Evolutionary conservation across 2,888 invertebrate species (phyloP).

Genomic region (Abscondita cerata): DNA sequence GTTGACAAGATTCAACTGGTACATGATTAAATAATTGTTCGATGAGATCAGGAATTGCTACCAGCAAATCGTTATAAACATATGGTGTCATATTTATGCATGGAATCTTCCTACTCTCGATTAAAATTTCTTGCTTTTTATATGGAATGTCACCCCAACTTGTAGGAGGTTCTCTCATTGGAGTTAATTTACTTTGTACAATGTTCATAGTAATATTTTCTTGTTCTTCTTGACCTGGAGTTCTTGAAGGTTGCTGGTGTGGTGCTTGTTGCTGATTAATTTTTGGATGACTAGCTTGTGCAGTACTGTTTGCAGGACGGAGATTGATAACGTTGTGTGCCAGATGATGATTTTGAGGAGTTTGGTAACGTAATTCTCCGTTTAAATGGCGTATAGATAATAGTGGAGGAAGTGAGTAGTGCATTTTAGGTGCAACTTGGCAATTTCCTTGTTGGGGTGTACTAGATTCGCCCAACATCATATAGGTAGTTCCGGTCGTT

Average conservation of each 20-base stretch:
- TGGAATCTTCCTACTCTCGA: slow-evolving; percentile 82
- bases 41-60: slow-evolving; percentile 83
- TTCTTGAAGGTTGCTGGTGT: slow-evolving; percentile 53
- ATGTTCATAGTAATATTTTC: slow-evolving; percentile 50
- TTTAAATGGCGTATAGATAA: slow-evolving; percentile 60
- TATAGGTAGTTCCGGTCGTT: slow-evolving; percentile 52
- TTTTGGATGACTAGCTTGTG: slow-evolving; percentile 19
- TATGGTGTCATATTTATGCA: slow-evolving; percentile 89
- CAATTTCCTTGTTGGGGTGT: slow-evolving; percentile 53
- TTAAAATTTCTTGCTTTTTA: slow-evolving; percentile 81
- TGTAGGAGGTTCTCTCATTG: slow-evolving; percentile 73
- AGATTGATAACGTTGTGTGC: slow-evolving; percentile 40
- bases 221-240: slow-evolving; percentile 53
- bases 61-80: slow-evolving; percentile 80
- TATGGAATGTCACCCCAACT: slow-evolving; percentile 75
- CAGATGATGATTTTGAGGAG: slow-evolving; percentile 36
- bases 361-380: slow-evolving; percentile 53
- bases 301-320: slow-evolving; percentile 32
- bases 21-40: slow-evolving; percentile 82
- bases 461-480: slow-evolving; percentile 57
- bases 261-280: slow-evolving; percentile 56
- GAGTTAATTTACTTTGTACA: slow-evolving; percentile 68
- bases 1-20: slow-evolving; percentile 75
- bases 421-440: slow-evolving; percentile 57
- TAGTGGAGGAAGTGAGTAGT: slow-evolving; percentile 64